A percentile compares a stretch with the other conserved stretches of the same genome.
These are phyloP conservation scores for Clivina fossor DNA, from an alignment of 2,888 invertebrate genomes.

Conservation along the genomic window DNA sequence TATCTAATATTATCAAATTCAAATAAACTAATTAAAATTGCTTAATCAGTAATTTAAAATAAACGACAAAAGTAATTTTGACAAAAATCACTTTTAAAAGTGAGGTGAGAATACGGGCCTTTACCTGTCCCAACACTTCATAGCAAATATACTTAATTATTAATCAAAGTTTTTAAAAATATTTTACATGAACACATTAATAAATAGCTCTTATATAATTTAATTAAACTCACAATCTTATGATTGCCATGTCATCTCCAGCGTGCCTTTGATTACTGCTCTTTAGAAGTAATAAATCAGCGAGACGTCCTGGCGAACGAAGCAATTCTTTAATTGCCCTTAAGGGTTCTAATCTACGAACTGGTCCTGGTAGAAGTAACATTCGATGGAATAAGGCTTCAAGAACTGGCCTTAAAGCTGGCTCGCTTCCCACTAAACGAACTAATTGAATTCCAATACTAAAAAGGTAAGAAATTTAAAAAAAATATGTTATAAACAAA, in stretches of 20 bases:
- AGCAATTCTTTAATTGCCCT: conserved; percentile 80
- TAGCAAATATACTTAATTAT: too few species aligned
- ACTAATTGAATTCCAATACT: conserved; percentile 90
- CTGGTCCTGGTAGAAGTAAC: conserved; percentile 83
- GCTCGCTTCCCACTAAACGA: conserved; percentile 82
- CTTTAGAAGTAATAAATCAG: conserved; percentile 67
- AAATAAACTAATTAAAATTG: too few species aligned
- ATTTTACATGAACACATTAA: conserved; percentile 10
- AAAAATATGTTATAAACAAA: too few species aligned
- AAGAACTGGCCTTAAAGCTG: conserved; percentile 84
- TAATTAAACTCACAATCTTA: conserved; percentile 66
- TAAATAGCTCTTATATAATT: conserved; percentile 20
- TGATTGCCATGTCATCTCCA: conserved; percentile 79
- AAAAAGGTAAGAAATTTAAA: conserved; percentile 41
- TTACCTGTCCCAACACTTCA: too few species aligned
- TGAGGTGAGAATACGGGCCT: too few species aligned
- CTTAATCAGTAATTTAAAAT: too few species aligned
- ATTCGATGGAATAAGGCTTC: conserved; percentile 93
- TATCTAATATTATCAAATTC: too few species aligned
- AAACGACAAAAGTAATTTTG: too few species aligned
- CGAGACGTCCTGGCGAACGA: conserved; percentile 75
- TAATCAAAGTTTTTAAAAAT: too few species aligned
- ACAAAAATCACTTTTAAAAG: too few species aligned
- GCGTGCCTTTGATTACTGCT: conserved; percentile 64
- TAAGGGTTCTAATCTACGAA: conserved; percentile 82